phyloP scores from a whole-genome alignment of 37 sponge, comb jelly and placozoan species.

The Cliona cf. orientalis region DNA sequence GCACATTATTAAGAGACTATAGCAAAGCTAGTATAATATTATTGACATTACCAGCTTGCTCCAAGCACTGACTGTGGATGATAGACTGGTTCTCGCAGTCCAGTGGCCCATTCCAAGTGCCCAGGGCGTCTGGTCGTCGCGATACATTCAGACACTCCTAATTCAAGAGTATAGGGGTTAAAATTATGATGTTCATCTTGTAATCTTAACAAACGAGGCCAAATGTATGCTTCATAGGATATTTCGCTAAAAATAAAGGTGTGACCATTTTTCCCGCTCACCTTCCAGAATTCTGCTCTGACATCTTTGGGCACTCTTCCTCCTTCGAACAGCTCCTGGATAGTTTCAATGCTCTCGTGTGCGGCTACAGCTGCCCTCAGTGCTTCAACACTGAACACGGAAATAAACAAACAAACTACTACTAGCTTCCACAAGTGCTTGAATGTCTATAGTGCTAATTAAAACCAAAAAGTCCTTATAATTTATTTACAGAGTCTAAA shows the following conservation, averaged over 20 bases:
- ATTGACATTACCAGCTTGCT: conserved; percentile 63
- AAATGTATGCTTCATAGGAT: background rate
- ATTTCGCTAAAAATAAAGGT: background rate
- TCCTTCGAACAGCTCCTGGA: conserved; percentile 41
- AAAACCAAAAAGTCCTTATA: too few relatives aligned
- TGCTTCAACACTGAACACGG: conserved; percentile 1
- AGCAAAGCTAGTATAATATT: background rate
- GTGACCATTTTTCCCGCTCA: conserved; percentile 1
- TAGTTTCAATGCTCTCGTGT: conserved; percentile 55
- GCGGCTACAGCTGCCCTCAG: conserved; percentile 48
- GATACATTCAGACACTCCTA: conserved; percentile 76
- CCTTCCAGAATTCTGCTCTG: conserved; percentile 76
- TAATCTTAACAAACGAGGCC: background rate
- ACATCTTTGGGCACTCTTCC: conserved; percentile 56
- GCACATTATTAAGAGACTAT: too few relatives aligned
- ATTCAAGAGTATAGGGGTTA: background rate
- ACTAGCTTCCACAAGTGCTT: background rate
- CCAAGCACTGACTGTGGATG: conserved; percentile 58
- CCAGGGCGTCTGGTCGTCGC: conserved; percentile 76
- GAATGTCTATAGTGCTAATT: too few relatives aligned
- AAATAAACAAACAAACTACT: background rate
- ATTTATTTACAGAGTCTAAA: too few relatives aligned
- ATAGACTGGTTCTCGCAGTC: conserved; percentile 70
- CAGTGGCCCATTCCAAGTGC: conserved; percentile 76
- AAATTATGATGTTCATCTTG: background rate